A percentile compares a stretch with the other conserved stretches of the same genome.
These are phyloP conservation scores for Malthinus flaveolus DNA, from an alignment of 2,888 invertebrate genomes.

Conservation along the genomic window DNA sequence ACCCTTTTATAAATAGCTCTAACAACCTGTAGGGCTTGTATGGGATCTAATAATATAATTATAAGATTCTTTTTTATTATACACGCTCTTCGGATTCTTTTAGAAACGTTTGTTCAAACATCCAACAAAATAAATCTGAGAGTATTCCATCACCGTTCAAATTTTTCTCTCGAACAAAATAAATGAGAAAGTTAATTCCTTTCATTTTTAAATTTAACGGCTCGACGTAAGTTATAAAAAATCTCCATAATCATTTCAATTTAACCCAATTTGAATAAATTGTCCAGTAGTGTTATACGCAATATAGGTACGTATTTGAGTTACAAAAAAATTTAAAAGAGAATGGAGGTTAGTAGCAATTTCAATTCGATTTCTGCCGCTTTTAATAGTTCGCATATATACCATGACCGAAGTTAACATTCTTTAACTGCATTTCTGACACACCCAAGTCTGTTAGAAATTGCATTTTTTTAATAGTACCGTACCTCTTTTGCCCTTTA, in stretches of 20 bases:
- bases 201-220: conserved; percentile 3
- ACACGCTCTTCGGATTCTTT: too few species aligned
- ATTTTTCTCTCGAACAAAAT: background rate
- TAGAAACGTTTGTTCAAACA: too few species aligned
- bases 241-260: conserved; percentile 1
- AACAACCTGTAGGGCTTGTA: too few species aligned
- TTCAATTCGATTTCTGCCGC: conserved; percentile 8
- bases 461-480: conserved; percentile 7
- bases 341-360: conserved; percentile 16
- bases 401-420: conserved; percentile 4
- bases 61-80: too few species aligned
- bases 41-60: too few species aligned
- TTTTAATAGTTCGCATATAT: conserved; percentile 12
- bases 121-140: too few species aligned
- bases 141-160: background rate
- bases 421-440: conserved; percentile 17
- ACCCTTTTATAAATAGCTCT: too few species aligned
- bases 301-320: conserved; percentile 3
- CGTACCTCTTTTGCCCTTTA: too few species aligned
- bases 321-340: conserved; percentile 7
- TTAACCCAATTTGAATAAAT: background rate
- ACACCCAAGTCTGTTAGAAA: conserved; percentile 16
- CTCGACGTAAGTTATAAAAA: background rate
- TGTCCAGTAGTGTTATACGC: background rate
- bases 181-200: conserved; percentile 8